phyloP scores from a whole-genome alignment of 2,888 invertebrate genomes.

The Brachypalpus laphriformis region DNA sequence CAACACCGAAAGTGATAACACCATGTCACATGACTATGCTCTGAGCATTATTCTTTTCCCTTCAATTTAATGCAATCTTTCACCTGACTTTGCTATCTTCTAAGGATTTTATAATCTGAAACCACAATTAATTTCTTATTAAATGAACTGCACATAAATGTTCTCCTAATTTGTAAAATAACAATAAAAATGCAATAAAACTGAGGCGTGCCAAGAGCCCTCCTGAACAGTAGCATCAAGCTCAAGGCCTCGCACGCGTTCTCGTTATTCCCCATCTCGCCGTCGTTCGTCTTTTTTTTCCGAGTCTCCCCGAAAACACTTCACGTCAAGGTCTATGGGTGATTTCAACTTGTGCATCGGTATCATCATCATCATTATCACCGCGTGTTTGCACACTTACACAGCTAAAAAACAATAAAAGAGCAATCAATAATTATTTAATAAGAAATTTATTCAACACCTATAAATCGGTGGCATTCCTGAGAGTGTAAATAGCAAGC shows the following conservation, averaged over 20 bases:
- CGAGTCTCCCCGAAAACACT: constrained; percentile 40
- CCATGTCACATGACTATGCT: neutral
- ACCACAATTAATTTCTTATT: neutral
- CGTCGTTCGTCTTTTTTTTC: neutral
- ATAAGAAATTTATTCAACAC: constrained; percentile 50
- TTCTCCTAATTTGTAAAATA: neutral
- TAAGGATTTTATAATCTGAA: neutral
- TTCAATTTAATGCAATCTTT: neutral
- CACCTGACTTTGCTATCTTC: neutral
- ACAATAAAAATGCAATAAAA: neutral
- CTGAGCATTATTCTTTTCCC: neutral
- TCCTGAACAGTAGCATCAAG: constrained; percentile 25
- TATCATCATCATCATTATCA: constrained; percentile 15
- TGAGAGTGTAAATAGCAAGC: constrained; percentile 42
- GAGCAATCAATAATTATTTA: constrained; percentile 44
- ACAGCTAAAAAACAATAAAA: constrained; percentile 6
- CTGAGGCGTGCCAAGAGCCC: neutral
- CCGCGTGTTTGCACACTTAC: constrained; percentile 1
- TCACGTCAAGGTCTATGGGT: constrained; percentile 37
- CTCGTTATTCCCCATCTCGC: constrained; percentile 21
- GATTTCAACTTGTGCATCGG: constrained; percentile 43
- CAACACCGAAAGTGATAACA: neutral
- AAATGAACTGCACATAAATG: neutral
- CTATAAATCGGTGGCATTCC: constrained; percentile 20
- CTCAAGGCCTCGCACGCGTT: constrained; percentile 49